Base-by-base conservation (phyloP, 2,113 vertebrate species). In the Tupaia tana region DNA sequence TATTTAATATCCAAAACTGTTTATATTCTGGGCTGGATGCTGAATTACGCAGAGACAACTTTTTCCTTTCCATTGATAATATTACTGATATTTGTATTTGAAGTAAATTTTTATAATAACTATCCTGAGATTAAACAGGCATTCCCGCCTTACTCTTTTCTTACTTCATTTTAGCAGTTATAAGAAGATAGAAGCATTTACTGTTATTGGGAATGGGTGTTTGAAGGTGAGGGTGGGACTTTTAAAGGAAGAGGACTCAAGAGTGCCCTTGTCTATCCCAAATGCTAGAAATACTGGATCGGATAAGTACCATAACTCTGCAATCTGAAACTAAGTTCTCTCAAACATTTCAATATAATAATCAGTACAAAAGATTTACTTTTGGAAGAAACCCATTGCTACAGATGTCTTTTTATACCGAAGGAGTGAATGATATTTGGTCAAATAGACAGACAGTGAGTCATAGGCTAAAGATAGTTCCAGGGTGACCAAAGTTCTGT, bases 31-130 rank as follows among this genome's bases (percentile, higher is more conserved):
- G 14, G 24, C 3, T 82, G 54, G 29, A 31, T 27, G 31, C 3
- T 83, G 52, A 64, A 15, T 69, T 73, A 77, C 12, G 67, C 56
- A 71, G 27, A 74, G 19, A 63, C 56, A 95, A 27, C 43, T 78
- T 91, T 94, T 78, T 90, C 77, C 92, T 83, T 59, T 80, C 29
- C 74, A n/a, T 16, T 93, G 79, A 25, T 69, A 82, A 67, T 58
- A 82, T 80, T 91, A 20, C 58, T 59, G 29, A n/a, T 63, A 70
- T 18, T 12, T 54, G 20, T 27, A 74, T 91, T 86, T 86, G 43
- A 86, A 89, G 63, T 90, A 66, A 86, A n/a, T 83, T 86, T 93
- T 93, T 89, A 84, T 43, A 74, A 16, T 54, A 91, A n/a, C 19
- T 70, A 74, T 78, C 56, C 89, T 19, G 88, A 24, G 52, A 58